These are phyloP conservation scores for Pipistrellus nathusii DNA, from an alignment of 2,797 vertebrate species.

Conservation along the genomic window DNA sequence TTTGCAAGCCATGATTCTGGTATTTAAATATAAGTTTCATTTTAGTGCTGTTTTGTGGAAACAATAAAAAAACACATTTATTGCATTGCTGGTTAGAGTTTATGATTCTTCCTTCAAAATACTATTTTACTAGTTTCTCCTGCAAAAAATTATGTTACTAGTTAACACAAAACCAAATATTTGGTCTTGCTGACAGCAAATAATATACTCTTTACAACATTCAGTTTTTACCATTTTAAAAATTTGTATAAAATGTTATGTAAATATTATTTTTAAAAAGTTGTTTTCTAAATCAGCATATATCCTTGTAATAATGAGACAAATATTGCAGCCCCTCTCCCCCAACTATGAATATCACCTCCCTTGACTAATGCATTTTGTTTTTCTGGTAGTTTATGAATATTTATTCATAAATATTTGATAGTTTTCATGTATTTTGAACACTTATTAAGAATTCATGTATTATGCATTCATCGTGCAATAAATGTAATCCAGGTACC, in stretches of 20 bases:
- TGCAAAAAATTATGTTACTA: not conserved
- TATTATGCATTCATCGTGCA: not conserved
- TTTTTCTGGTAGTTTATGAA: not conserved
- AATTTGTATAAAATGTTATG: not conserved
- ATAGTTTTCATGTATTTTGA: conserved; percentile 11
- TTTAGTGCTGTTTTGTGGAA: not conserved
- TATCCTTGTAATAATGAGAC: not conserved
- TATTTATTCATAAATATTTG: conserved; percentile 55
- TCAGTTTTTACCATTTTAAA: not conserved
- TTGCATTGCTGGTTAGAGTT: not conserved
- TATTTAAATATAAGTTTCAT: not conserved
- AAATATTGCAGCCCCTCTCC: not conserved
- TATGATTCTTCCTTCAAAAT: not conserved
- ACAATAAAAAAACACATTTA: not conserved
- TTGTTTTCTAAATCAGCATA: not conserved
- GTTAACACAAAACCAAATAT: not conserved
- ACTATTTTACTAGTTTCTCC: not conserved
- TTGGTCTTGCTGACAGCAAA: not conserved
- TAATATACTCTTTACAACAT: not conserved
- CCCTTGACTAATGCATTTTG: not conserved
- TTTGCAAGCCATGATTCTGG: not conserved
- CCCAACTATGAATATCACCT: not conserved
- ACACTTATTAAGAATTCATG: conserved; percentile 32
- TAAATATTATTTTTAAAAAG: not conserved
- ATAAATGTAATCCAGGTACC: not conserved